Percentiles rank a stretch among this genome's conserved stretches.
phyloP scores from a whole-genome alignment of 2,113 vertebrate species.

The Xiphorhynchus elegans region DNA sequence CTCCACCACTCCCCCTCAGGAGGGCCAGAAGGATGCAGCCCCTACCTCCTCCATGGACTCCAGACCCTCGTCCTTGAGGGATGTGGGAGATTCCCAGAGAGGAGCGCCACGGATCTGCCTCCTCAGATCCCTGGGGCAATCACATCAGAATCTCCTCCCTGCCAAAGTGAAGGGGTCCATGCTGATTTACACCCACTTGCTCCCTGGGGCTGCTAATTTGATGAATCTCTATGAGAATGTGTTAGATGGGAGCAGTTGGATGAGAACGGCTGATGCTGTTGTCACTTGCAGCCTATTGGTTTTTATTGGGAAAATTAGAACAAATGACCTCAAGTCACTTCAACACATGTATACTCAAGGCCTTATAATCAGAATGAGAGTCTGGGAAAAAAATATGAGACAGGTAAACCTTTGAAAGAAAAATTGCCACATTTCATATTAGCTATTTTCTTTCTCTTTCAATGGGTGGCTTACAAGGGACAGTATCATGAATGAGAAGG shows the following conservation, averaged over 20 bases:
- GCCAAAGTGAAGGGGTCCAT: constrained; percentile 49
- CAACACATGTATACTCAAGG: neutral
- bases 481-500: neutral
- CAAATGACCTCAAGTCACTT: constrained; percentile 29
- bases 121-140: constrained; percentile 62
- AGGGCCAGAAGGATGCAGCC: constrained; percentile 52
- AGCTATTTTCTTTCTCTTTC: neutral
- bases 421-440: neutral
- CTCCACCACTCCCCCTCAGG: constrained; percentile 20
- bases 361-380: constrained; percentile 19
- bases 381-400: constrained; percentile 33
- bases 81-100: constrained; percentile 60
- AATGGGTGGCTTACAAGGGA: neutral
- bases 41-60: constrained; percentile 62
- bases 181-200: constrained; percentile 65
- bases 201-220: constrained; percentile 39
- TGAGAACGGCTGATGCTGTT: constrained; percentile 37
- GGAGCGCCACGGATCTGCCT: constrained; percentile 51
- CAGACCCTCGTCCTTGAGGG: constrained; percentile 61
- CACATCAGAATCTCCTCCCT: constrained; percentile 64
- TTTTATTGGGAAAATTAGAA: constrained; percentile 24
- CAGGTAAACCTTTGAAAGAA: neutral
- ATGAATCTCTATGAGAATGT: constrained; percentile 7
- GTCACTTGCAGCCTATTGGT: constrained; percentile 24
- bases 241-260: constrained; percentile 52